Evolutionary conservation across 2,888 invertebrate genomes (phyloP).

Genomic region (Dynastes grantii): DNA sequence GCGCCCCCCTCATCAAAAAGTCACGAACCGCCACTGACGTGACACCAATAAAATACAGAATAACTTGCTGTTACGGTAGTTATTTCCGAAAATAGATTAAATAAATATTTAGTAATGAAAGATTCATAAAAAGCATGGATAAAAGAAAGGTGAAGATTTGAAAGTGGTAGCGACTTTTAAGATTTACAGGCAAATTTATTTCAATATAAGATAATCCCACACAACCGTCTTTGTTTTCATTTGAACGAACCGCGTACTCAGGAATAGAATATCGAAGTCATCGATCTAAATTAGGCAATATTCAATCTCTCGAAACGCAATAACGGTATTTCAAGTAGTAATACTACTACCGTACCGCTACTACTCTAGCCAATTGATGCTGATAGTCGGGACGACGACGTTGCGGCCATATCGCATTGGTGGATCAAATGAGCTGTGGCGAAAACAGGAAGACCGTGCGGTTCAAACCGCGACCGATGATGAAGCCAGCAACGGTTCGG

Average conservation of each 20-base stretch:
- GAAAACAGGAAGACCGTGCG: slow-evolving; percentile 24
- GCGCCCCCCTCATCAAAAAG: too few relatives aligned
- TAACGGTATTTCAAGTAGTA: slow-evolving; percentile 17
- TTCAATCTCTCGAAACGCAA: not conserved
- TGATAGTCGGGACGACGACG: slow-evolving; percentile 7
- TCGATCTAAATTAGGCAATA: slow-evolving; percentile 34
- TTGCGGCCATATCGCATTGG: not conserved
- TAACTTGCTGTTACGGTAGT: too few relatives aligned
- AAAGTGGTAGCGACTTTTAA: too few relatives aligned
- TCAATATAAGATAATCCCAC: too few relatives aligned
- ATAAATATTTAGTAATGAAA: too few relatives aligned
- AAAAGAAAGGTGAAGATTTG: too few relatives aligned
- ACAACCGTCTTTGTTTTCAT: not conserved
- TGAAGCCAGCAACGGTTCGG: not conserved
- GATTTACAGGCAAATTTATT: too few relatives aligned
- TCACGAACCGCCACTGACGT: too few relatives aligned
- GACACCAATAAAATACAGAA: too few relatives aligned
- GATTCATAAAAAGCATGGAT: too few relatives aligned
- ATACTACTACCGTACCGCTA: not conserved
- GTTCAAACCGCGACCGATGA: slow-evolving; percentile 7
- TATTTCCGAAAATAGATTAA: too few relatives aligned
- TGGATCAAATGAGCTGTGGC: slow-evolving; percentile 30
- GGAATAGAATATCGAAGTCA: not conserved
- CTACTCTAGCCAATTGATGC: not conserved
- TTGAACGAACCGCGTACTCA: not conserved